Conservation (phyloP, 2,113 vertebrate species). For the Neotoma lepida region DNA sequence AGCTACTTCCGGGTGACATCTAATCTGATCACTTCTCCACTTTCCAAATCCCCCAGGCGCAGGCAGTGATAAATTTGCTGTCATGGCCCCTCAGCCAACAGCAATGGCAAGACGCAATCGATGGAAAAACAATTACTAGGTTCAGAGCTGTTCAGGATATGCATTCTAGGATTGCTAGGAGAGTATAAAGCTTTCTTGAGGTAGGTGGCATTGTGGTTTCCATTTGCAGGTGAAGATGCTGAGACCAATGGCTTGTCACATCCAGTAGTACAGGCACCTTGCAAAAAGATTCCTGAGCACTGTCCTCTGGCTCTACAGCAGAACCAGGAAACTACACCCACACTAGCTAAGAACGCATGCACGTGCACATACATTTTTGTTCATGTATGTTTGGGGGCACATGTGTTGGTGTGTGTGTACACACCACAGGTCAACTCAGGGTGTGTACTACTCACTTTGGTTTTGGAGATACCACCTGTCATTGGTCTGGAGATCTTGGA, state of each 20-base stretch:
- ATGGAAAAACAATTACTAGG: not conserved
- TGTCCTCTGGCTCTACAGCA: not conserved
- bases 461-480: not conserved
- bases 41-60: not conserved
- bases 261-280: too few species aligned
- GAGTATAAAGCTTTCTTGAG: not conserved
- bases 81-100: not conserved
- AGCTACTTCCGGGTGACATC: not conserved
- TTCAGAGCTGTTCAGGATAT: not conserved
- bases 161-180: not conserved
- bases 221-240: not conserved
- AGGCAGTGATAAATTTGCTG: not conserved
- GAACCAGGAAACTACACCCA: not conserved
- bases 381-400: not conserved
- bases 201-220: not conserved
- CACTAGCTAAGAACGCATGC: not conserved
- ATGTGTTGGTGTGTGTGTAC: not conserved
- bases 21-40: not conserved
- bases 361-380: not conserved
- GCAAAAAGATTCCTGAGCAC: not conserved
- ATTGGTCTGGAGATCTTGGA: not conserved
- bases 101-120: not conserved
- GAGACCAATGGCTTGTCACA: not conserved
- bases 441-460: too few species aligned
- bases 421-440: not conserved